Base-by-base conservation (phyloP, 2,888 invertebrate genomes). In the Arctia plantaginis region DNA sequence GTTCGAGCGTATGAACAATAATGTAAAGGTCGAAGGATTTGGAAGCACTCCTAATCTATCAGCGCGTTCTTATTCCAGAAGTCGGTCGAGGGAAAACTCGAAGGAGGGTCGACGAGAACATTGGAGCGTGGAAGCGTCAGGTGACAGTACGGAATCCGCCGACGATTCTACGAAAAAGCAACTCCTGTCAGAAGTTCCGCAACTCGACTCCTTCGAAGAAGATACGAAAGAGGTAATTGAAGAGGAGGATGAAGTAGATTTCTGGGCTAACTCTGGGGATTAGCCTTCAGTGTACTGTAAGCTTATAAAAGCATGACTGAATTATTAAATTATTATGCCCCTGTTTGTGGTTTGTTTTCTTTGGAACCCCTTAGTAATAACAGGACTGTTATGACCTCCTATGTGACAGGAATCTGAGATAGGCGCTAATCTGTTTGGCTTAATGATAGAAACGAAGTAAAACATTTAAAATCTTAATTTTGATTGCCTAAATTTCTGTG, bases 41-140 rank as follows among this genome's bases (percentile, higher is more conserved):
- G 93, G 93, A 85, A 95, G 95, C 88, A 93, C 94, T 81, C 95
- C 96, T 92, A 96, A 95, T 92, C 90, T 96, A 89, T 91, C 91
- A 87, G 92, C 94, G 86, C 94, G 91, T 95, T 95, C 95, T 94
- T 85, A 94, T 95, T 95, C 96, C 94, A 95, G 95, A 95, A 95
- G 95, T 95, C 95, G 92, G 72, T 95, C 95, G 87, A 91, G 95
- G 83, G 95, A 95, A 87, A 88, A 91, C 76, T 95, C 95, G 86
- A 92, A 93, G 85, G 95, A 94, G 85, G 86, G 88, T 79, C 91
- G 89, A 84, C 87, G 86, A 77, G 93, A 94, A 69, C 87, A 89
- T 76, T 90, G 93, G 90, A 91, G 91, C 86, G 82, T 86, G 76
- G 92, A 93, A 74, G 88, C 86, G 51, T 87, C 91, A 59, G 85